Evolutionary conservation across 2,113 vertebrate species (phyloP).

Genomic region (Phaethon lepturus): DNA sequence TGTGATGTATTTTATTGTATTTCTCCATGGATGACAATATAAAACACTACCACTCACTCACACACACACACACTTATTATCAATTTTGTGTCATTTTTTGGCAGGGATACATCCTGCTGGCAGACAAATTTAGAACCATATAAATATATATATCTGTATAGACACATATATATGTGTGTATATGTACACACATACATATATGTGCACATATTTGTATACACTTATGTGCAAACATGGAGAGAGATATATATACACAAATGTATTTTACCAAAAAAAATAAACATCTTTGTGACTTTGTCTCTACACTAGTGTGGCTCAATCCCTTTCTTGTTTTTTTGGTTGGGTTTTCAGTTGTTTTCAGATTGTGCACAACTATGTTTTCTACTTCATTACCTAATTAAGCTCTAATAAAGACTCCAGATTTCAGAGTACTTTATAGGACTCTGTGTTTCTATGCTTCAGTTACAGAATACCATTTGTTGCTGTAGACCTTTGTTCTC

Average conservation of each 20-base stretch:
- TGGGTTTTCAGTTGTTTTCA: not conserved
- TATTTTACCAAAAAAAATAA: not conserved
- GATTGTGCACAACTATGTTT: not conserved
- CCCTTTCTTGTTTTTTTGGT: accelerated
- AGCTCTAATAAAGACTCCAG: not conserved
- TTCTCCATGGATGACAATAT: not conserved
- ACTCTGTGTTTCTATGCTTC: not conserved
- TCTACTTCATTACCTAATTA: not conserved
- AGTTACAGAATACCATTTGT: not conserved
- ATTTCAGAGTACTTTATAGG: not conserved
- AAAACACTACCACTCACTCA: not conserved
- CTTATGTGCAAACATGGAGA: accelerated
- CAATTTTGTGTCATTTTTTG: not conserved
- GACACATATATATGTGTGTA: accelerated
- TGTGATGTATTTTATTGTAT: not conserved
- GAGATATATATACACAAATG: not conserved
- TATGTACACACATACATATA: too few species aligned
- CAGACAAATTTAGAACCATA: not conserved
- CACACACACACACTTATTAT: not conserved
- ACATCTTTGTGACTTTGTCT: not conserved
- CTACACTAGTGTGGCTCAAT: not conserved
- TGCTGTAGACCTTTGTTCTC: not conserved
- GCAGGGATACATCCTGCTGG: not conserved
- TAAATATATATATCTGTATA: not conserved
- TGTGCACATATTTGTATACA: too few species aligned